Conservation (phyloP, 2,797 vertebrate genomes). For the Pteropus rufus region DNA sequence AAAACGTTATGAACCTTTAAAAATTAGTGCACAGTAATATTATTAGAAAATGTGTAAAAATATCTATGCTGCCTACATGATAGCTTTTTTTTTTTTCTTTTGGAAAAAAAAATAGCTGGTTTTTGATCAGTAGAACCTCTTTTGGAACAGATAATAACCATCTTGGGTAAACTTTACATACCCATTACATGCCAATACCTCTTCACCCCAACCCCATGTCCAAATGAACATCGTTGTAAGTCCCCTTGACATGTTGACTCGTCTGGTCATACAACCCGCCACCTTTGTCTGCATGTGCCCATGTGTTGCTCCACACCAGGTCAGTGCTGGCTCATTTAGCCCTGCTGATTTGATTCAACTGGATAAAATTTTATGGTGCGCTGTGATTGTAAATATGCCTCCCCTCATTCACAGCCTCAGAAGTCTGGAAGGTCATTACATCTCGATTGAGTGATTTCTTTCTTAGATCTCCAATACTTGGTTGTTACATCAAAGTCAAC, state of each 20-base stretch:
- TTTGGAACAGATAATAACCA: background rate
- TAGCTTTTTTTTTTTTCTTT: background rate
- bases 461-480: slow-evolving; percentile 65
- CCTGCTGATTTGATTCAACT: slow-evolving; percentile 71
- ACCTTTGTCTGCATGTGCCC: background rate
- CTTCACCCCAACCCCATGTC: fast-evolving
- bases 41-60: background rate
- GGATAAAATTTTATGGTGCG: slow-evolving; percentile 71
- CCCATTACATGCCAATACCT: background rate
- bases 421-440: slow-evolving; percentile 70
- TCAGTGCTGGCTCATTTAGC: slow-evolving; percentile 70
- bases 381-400: slow-evolving; percentile 76
- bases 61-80: background rate
- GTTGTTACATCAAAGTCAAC: slow-evolving; percentile 35
- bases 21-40: background rate
- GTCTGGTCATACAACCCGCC: slow-evolving; percentile 37
- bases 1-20: slow-evolving; percentile 63
- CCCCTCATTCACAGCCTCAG: slow-evolving; percentile 71
- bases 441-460: slow-evolving; percentile 80
- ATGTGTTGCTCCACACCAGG: slow-evolving; percentile 45
- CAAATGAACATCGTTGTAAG: slow-evolving; percentile 24
- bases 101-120: background rate
- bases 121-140: slow-evolving; percentile 51
- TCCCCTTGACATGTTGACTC: background rate
- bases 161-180: slow-evolving; percentile 18